Conservation (phyloP, 2,113 vertebrate genomes). For the Anolis sagrei region DNA sequence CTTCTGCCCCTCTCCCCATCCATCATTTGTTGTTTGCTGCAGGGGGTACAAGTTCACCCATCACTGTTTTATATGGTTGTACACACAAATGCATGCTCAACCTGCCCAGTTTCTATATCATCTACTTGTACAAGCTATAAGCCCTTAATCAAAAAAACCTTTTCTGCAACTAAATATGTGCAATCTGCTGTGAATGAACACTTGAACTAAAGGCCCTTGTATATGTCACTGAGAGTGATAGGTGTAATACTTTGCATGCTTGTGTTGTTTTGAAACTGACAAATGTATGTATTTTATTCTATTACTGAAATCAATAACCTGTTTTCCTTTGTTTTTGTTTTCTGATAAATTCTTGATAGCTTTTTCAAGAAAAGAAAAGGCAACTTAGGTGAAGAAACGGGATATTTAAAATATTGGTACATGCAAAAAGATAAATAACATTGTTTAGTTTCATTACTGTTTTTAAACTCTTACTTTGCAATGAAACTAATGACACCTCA, state of each 20-base stretch:
- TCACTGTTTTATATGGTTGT: background rate
- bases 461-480: conserved; percentile 19
- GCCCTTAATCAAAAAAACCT: background rate
- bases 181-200: background rate
- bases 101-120: background rate
- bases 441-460: conserved; percentile 17
- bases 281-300: background rate
- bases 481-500: conserved; percentile 31
- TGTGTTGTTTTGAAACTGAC: background rate
- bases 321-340: background rate
- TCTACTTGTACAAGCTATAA: background rate
- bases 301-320: background rate
- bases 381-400: background rate
- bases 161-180: background rate
- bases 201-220: background rate
- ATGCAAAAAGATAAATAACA: background rate
- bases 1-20: no score
- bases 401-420: conserved; percentile 3
- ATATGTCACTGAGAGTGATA: background rate
- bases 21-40: no score
- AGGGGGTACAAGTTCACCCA: no score
- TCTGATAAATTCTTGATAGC: background rate
- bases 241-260: background rate
- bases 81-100: background rate
- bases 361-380: background rate